Evolutionary conservation across 2,797 vertebrate genomes (phyloP).

Genomic region (Phrynocephalus guinanensis): DNA sequence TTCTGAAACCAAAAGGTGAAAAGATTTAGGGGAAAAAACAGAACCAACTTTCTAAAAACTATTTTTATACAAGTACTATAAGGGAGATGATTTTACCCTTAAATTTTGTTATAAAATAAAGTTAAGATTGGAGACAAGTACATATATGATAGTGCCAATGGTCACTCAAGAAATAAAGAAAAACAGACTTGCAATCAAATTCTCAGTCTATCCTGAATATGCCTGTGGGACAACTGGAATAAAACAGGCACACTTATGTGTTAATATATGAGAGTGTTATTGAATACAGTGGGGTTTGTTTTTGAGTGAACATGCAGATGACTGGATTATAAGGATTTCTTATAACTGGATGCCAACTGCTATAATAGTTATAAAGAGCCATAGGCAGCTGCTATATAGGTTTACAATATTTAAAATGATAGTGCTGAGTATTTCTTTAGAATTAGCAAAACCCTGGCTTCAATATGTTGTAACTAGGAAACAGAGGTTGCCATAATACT

Average conservation of each 20-base stretch:
- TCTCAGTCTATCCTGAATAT: not conserved
- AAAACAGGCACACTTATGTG: not conserved
- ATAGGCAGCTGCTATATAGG: no score
- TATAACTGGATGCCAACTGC: not conserved
- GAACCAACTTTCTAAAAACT: not conserved
- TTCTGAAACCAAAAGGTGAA: not conserved
- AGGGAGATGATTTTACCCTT: not conserved
- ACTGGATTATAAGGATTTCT: not conserved
- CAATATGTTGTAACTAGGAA: no score
- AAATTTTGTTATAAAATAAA: not conserved
- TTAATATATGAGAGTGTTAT: not conserved
- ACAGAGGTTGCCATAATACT: no score
- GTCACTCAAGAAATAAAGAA: no score
- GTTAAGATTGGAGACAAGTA: not conserved
- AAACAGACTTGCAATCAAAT: not conserved
- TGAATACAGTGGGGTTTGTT: not conserved
- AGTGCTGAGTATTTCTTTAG: no score
- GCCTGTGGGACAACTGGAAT: not conserved
- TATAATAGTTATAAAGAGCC: no score
- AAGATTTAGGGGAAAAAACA: not conserved
- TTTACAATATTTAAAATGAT: no score
- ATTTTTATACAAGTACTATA: not conserved
- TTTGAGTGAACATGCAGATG: not conserved
- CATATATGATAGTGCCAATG: no score
- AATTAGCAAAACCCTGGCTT: no score